Evolutionary conservation across 2,888 invertebrate genomes (phyloP).

Genomic region (Leptothorax acervorum): DNA sequence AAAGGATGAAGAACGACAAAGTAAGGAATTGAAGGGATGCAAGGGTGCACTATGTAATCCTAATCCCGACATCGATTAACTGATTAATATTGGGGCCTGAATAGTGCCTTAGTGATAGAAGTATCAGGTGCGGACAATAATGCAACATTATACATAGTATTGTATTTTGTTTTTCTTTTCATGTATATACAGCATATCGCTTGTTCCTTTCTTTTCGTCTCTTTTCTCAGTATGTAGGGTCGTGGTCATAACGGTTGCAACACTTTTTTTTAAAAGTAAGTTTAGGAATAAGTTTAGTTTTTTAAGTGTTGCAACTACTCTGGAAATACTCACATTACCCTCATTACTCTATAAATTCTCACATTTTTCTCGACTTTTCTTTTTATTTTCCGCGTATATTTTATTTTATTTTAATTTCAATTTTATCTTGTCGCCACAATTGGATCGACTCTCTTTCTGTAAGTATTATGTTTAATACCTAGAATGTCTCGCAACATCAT

Average conservation of each 20-base stretch:
- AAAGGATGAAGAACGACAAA: neutral
- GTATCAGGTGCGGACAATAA: conserved; percentile 27
- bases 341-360: neutral
- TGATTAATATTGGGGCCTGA: conserved; percentile 59
- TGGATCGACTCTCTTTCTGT: neutral
- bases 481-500: neutral
- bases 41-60: conserved; percentile 10
- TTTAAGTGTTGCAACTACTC: too few species aligned
- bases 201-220: too few species aligned
- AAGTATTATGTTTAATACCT: conserved; percentile 35
- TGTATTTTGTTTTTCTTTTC: neutral
- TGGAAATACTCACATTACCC: too few species aligned
- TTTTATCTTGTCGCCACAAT: conserved; percentile 10
- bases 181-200: too few species aligned
- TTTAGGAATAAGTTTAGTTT: too few species aligned
- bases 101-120: conserved; percentile 65
- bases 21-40: neutral
- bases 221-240: too few species aligned
- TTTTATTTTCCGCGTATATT: neutral
- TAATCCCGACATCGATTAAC: conserved; percentile 18
- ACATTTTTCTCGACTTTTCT: conserved; percentile 20
- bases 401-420: neutral
- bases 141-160: neutral
- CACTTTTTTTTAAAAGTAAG: too few species aligned
- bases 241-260: too few species aligned